Evolutionary conservation across 2,113 vertebrate genomes (phyloP).

Genomic region (Siniperca chuatsi): DNA sequence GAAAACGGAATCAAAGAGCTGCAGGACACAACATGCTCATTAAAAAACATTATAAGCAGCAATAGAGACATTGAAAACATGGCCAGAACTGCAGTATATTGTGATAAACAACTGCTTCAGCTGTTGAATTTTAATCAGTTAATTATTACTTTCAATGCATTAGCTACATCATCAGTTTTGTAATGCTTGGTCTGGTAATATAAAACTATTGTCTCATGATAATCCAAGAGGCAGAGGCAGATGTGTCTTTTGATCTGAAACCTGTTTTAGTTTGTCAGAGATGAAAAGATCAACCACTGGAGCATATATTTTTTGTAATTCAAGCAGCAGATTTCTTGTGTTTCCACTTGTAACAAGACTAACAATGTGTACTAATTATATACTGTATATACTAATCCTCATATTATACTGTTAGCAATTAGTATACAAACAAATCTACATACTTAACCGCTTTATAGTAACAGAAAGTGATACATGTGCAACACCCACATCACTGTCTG

Average conservation of each 20-base stretch:
- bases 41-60: constrained; percentile 1
- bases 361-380: neutral
- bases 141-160: neutral
- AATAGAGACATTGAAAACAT: neutral
- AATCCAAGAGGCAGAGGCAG: neutral
- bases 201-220: neutral
- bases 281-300: neutral
- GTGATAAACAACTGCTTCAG: constrained; percentile 8
- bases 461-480: neutral
- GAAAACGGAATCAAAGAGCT: constrained; percentile 13
- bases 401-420: neutral
- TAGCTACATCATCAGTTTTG: neutral
- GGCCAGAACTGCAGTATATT: neutral
- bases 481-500: too few species aligned
- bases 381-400: neutral
- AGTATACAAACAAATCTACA: neutral
- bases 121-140: constrained; percentile 1
- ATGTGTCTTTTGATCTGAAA: neutral
- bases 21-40: constrained; percentile 10
- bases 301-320: neutral
- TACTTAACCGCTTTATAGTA: neutral
- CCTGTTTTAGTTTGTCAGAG: constrained; percentile 4
- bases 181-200: neutral
- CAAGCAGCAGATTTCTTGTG: neutral
- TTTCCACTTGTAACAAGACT: neutral